Conservation (phyloP, 2,888 invertebrate species). For the Cosmia trapezina region DNA sequence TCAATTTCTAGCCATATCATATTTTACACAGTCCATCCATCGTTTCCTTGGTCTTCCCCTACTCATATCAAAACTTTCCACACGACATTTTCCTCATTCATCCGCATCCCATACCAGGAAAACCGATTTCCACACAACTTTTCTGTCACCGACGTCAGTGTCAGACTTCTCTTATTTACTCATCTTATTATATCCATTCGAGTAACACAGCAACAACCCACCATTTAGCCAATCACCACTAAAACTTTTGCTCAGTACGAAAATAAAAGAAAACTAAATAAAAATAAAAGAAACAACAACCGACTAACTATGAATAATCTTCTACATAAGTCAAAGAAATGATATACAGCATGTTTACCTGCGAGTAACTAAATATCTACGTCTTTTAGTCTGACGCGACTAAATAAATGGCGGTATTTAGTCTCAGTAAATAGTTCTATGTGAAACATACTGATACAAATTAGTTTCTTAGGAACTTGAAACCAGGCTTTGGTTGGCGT, state of each 20-base stretch:
- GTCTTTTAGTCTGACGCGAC: conserved; percentile 37
- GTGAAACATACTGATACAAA: conserved; percentile 55
- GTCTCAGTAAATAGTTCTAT: conserved; percentile 47
- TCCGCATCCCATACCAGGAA: background rate
- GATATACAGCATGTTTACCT: conserved; percentile 61
- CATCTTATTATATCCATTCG: background rate
- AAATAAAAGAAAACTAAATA: conserved; percentile 4
- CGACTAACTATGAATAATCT: conserved; percentile 43
- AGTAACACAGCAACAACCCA: background rate
- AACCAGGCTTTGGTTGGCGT: conserved; percentile 39
- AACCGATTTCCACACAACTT: background rate
- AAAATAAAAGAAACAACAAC: conserved; percentile 17
- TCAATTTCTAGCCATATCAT: too few species aligned
- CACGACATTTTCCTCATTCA: too few species aligned
- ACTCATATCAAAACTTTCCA: too few species aligned
- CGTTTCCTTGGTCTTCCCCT: too few species aligned
- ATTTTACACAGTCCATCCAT: too few species aligned
- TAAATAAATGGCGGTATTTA: conserved; percentile 57
- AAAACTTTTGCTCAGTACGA: background rate
- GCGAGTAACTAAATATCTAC: conserved; percentile 40
- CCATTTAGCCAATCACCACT: too few species aligned
- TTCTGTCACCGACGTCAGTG: background rate
- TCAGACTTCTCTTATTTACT: background rate
- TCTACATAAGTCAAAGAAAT: conserved; percentile 46
- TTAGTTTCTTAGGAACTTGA: conserved; percentile 59